Conservation (phyloP, 2,888 invertebrate genomes). For the Morpho deidamia region DNA sequence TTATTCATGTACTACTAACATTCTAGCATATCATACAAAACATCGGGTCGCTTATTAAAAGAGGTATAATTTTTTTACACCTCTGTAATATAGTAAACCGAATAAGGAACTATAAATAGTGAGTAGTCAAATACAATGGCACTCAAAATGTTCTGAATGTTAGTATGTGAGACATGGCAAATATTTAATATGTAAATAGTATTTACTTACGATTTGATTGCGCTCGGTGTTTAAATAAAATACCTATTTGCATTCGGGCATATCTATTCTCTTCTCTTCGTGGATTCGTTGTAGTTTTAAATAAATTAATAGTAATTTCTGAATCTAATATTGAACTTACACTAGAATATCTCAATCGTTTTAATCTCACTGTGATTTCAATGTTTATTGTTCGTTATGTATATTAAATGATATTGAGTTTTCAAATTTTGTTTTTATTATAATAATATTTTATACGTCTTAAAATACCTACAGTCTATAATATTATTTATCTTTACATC, state of each 20-base stretch:
- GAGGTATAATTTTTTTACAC: too few species aligned
- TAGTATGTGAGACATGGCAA: too few species aligned
- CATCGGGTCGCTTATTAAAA: too few species aligned
- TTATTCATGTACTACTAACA: too few species aligned
- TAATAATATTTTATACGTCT: background rate
- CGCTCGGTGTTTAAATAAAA: background rate
- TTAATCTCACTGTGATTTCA: conserved; percentile 67
- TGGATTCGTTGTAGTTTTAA: conserved; percentile 10
- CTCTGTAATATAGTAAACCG: too few species aligned
- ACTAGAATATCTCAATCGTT: conserved; percentile 50
- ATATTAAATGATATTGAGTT: conserved; percentile 62
- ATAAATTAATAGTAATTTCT: conserved; percentile 10
- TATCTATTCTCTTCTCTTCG: background rate
- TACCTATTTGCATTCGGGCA: background rate
- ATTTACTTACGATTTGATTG: background rate
- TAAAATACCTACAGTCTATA: too few species aligned
- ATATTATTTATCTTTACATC: too few species aligned
- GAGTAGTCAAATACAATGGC: too few species aligned
- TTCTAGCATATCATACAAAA: too few species aligned
- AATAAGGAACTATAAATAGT: too few species aligned
- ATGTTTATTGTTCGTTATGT: conserved; percentile 64
- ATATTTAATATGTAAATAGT: too few species aligned
- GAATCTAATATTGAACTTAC: conserved; percentile 22
- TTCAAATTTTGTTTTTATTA: conserved; percentile 32
- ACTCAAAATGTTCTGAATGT: too few species aligned